Conservation (phyloP, 2,797 vertebrate species). For the Jordanella pulchra region DNA sequence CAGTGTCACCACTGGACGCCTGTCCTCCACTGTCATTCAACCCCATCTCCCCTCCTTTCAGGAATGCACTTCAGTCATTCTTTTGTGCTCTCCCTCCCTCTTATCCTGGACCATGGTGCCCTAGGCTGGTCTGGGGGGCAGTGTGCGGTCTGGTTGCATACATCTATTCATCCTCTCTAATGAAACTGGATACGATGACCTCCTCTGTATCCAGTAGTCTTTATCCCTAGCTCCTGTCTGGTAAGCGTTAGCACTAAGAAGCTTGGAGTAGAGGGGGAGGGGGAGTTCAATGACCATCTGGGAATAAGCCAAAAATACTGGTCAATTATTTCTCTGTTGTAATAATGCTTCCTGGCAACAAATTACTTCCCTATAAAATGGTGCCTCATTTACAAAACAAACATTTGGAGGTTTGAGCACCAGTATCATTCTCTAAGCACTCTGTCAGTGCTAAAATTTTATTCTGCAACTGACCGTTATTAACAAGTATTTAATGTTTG, state of each 20-base stretch:
- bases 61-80: conserved; percentile 78
- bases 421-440: background rate
- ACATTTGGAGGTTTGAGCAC: background rate
- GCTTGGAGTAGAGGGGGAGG: conserved; percentile 24
- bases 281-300: conserved; percentile 32
- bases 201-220: conserved; percentile 68
- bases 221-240: conserved; percentile 61
- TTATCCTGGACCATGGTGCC: conserved; percentile 64
- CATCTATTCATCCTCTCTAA: conserved; percentile 65
- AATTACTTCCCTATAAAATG: background rate
- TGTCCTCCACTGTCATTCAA: conserved; percentile 75
- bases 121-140: conserved; percentile 66
- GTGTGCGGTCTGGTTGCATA: conserved; percentile 56
- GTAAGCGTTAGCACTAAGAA: conserved; percentile 58
- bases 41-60: conserved; percentile 72
- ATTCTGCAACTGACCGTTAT: background rate
- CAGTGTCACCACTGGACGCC: conserved; percentile 73
- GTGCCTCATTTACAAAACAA: background rate
- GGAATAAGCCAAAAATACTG: conserved; percentile 42
- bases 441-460: background rate
- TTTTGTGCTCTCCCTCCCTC: conserved; percentile 57
- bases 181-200: conserved; percentile 73
- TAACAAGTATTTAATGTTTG: background rate
- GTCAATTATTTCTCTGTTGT: background rate
- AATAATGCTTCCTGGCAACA: background rate